These are phyloP conservation scores for Macrobrachium rosenbergii DNA, from an alignment of 1,140 invertebrate genomes.

Conservation along the genomic window DNA sequence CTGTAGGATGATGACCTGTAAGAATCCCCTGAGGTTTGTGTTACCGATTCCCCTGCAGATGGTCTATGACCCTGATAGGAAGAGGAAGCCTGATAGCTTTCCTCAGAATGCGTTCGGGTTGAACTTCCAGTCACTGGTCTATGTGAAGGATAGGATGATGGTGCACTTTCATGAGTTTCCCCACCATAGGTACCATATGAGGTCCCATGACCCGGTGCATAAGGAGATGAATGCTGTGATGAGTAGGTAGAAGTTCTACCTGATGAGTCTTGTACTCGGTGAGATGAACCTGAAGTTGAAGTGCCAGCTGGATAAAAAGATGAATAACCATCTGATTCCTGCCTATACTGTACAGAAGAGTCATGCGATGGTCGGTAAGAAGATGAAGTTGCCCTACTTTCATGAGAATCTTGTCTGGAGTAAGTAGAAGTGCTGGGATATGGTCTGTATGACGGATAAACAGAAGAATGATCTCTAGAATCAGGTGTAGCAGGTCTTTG, in stretches of 20 bases:
- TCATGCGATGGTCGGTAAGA: slow-evolving; percentile 15
- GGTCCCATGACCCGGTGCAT: background rate
- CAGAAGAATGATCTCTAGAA: slow-evolving; percentile 12
- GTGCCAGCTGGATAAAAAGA: background rate
- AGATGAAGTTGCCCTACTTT: background rate
- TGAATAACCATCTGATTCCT: background rate
- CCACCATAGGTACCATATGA: background rate
- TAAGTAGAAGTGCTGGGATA: background rate
- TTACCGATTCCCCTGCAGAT: slow-evolving; percentile 3
- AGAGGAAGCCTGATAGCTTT: background rate
- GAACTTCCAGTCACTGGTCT: background rate
- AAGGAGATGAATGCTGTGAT: background rate
- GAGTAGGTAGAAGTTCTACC: background rate
- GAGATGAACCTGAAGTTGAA: slow-evolving; percentile 4
- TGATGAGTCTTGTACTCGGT: background rate
- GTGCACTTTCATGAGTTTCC: background rate
- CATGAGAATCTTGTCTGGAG: background rate
- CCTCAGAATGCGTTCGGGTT: background rate
- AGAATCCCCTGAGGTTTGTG: background rate
- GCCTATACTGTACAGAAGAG: slow-evolving; percentile 14
- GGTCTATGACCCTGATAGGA: background rate
- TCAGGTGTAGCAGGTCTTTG: slow-evolving; percentile 14
- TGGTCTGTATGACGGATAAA: slow-evolving; percentile 22
- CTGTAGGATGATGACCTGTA: background rate
- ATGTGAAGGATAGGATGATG: background rate